phyloP scores from a whole-genome alignment of 1,140 invertebrate species.

The Amyelois transitella region DNA sequence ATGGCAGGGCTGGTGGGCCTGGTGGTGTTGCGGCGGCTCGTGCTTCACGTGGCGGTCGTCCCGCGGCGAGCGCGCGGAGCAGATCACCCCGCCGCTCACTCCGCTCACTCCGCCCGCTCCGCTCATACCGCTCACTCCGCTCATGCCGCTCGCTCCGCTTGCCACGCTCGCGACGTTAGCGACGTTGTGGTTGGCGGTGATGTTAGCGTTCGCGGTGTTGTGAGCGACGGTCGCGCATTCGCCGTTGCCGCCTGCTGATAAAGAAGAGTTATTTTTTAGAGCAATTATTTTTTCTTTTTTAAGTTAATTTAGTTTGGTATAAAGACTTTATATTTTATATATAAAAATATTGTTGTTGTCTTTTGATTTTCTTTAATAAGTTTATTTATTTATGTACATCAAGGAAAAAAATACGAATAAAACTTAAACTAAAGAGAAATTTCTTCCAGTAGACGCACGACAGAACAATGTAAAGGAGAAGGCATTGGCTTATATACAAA shows the following conservation, averaged over 20 bases:
- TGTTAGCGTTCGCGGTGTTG: neutral
- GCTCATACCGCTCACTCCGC: neutral
- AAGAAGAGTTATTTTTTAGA: neutral
- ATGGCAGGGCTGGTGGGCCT: slow-evolving; percentile 29
- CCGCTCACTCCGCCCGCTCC: slow-evolving; percentile 12
- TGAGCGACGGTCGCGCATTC: neutral
- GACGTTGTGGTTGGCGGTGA: slow-evolving; percentile 11
- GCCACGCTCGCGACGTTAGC: slow-evolving; percentile 34
- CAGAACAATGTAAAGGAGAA: too few relatives aligned
- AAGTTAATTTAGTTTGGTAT: too few relatives aligned
- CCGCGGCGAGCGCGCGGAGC: slow-evolving; percentile 40
- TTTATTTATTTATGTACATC: too few relatives aligned
- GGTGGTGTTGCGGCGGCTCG: slow-evolving; percentile 48
- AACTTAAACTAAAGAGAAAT: too few relatives aligned
- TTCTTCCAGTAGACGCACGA: too few relatives aligned
- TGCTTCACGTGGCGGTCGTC: slow-evolving; percentile 61
- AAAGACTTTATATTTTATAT: too few relatives aligned
- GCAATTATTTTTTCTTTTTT: too few relatives aligned
- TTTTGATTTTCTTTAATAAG: too few relatives aligned
- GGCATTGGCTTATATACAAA: too few relatives aligned
- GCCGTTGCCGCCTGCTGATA: neutral
- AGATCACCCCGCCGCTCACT: slow-evolving; percentile 44
- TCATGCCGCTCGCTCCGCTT: slow-evolving; percentile 8
- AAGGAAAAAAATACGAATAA: too few relatives aligned
- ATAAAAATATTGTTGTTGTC: too few relatives aligned